Evolutionary conservation across 1,140 invertebrate species (phyloP).

Genomic region (Meloidogyne floridensis): DNA sequence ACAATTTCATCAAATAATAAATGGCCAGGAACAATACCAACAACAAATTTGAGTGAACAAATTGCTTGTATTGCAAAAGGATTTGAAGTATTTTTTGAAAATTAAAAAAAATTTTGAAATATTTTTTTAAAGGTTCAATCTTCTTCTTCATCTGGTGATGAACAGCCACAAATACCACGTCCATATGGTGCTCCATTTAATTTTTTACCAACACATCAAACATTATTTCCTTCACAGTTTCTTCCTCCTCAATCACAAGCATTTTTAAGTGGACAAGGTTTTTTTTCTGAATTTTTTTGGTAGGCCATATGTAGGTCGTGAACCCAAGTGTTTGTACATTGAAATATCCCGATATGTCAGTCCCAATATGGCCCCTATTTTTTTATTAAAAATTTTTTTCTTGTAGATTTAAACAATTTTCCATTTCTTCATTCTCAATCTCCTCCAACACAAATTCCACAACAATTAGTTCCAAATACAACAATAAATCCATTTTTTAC

Average conservation of each 20-base stretch:
- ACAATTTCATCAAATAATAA: not conserved
- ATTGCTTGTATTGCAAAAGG: conserved; percentile 2
- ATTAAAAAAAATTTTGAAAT: not conserved
- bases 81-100: not conserved
- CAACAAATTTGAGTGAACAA: conserved; percentile 1
- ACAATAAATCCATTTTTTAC: not conserved
- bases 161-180: not conserved
- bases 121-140: not conserved
- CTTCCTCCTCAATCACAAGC: not conserved
- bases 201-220: not conserved
- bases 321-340: no score
- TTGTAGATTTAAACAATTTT: no score
- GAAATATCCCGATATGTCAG: no score
- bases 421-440: conserved; percentile 6
- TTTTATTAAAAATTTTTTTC: no score
- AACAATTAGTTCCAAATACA: not conserved
- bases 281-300: not conserved
- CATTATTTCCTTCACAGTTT: conserved; percentile 6
- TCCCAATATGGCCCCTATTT: no score
- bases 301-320: no score
- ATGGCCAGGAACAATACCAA: not conserved
- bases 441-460: not conserved
- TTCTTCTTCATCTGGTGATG: not conserved
- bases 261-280: not conserved
- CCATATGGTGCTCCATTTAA: not conserved